Evolutionary conservation across 2,113 vertebrate genomes (phyloP).

Genomic region (Columba livia): DNA sequence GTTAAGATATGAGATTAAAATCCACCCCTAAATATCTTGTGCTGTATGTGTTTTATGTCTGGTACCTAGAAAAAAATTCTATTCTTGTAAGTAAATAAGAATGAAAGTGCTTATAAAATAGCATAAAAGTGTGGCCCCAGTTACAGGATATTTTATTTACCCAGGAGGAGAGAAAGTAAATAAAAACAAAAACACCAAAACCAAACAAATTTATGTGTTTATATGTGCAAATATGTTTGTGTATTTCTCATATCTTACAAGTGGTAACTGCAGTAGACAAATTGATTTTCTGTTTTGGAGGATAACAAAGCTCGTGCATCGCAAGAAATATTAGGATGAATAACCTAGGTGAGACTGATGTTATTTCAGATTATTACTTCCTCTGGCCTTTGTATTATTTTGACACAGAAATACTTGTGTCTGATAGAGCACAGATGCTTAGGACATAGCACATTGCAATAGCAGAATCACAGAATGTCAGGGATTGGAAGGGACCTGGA

Average conservation of each 20-base stretch:
- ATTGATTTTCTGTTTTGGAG: background rate
- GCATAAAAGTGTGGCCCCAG: background rate
- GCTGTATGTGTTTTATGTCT: background rate
- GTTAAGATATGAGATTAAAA: background rate
- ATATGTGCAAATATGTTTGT: rapidly evolving
- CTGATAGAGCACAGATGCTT: background rate
- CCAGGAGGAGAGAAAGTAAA: background rate
- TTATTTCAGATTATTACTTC: background rate
- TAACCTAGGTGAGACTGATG: background rate
- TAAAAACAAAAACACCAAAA: background rate
- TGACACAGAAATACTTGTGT: background rate
- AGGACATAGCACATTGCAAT: background rate
- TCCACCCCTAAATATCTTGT: background rate
- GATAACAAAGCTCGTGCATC: rapidly evolving
- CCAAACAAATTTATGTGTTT: background rate
- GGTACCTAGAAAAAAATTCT: background rate
- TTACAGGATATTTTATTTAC: background rate
- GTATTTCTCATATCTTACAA: background rate
- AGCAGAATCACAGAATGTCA: background rate
- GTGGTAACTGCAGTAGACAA: background rate
- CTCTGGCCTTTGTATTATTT: background rate
- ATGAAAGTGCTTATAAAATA: background rate
- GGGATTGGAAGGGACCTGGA: no score
- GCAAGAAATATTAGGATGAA: background rate
- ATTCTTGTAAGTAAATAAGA: background rate